Evolutionary conservation across 2,888 invertebrate species (phyloP), one percentile per base, ranked within the genome.

Genomic region (Tetragonisca angustula): DNA sequence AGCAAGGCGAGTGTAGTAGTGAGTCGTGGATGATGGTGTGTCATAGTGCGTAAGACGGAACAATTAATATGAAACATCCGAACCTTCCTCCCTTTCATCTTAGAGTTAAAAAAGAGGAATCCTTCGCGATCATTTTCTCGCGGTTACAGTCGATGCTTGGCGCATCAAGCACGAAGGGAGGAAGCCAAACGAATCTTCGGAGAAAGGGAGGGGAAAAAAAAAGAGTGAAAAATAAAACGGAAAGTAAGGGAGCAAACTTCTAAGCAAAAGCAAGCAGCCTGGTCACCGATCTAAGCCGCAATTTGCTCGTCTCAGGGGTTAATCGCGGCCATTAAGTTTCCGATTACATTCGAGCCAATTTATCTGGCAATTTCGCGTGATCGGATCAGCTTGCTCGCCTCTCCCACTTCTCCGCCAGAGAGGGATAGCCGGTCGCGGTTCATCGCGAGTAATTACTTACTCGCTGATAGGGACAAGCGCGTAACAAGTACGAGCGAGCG

Each of bases 271-370:
- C 56, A 64, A 84, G 50, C 73, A 75, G 32, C 79, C 36, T 74
- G 59, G 84, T 80, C 80, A 74, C 64, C 61, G 49, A 21, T 61
- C 68, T 71, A 84, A 84, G 59, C 69, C n/a, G 65, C 65, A 84
- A 85, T 85, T 85, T 81, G 54, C 80, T 81, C 72, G 71, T 72
- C 74, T 36, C 77, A 32, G 17, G 52, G 65, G 70, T 84, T 84
- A 85, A 85, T 84, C 85, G 75, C 32, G n/a, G 70, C 81, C 68
- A 77, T 81, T 85, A 84, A 81, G 76, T 79, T 72, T 52, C 73
- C 79, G 84, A 84, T 84, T 84, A 84, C 83, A 59, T 76, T 72
- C 79, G 69, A 85, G 81, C 74, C 81, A 84, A 85, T 84, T 87
- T 84, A 78, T 73, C 84, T 72, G 62, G 85, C 56, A 81, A 85